These are phyloP conservation scores for Lepidurus couesii DNA, from an alignment of 1,140 invertebrate genomes.

Conservation along the genomic window DNA sequence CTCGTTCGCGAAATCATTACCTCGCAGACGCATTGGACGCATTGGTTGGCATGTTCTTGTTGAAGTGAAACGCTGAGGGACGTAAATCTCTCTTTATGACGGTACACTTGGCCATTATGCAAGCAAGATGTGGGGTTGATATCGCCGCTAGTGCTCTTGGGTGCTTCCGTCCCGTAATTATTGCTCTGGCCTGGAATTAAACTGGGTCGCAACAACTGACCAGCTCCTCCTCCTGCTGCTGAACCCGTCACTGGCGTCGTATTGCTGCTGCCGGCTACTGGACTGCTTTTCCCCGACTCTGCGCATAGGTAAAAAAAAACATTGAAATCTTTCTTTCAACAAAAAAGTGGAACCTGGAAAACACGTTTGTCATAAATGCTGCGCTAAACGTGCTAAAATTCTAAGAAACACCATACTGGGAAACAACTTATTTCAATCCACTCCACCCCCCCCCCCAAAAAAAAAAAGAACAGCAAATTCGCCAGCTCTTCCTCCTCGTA, in stretches of 20 bases:
- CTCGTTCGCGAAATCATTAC: background rate
- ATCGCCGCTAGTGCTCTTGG: constrained; percentile 3
- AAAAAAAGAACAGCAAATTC: no score
- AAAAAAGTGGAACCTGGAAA: no score
- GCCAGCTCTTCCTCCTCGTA: no score
- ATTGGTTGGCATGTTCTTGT: constrained; percentile 32
- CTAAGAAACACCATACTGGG: no score
- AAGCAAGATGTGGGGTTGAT: constrained; percentile 31
- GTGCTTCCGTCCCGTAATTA: constrained; percentile 14
- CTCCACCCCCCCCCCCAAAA: no score
- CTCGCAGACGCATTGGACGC: constrained; percentile 35
- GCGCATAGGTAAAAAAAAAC: no score
- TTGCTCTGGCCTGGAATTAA: constrained; percentile 2
- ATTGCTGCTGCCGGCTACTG: background rate
- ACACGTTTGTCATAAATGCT: no score
- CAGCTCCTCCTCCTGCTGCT: constrained; percentile 24
- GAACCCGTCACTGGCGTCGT: background rate
- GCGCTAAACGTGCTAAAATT: no score
- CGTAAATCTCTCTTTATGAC: constrained; percentile 35
- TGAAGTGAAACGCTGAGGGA: constrained; percentile 29
- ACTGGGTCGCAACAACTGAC: constrained; percentile 20
- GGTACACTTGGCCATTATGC: constrained; percentile 33
- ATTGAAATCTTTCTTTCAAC: no score
- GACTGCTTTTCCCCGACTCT: background rate
- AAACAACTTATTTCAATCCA: no score